Percentiles rank a stretch among this genome's conserved stretches.
These are phyloP conservation scores for Fabriciana adippe DNA, from an alignment of 2,888 invertebrate genomes.

Conservation along the genomic window DNA sequence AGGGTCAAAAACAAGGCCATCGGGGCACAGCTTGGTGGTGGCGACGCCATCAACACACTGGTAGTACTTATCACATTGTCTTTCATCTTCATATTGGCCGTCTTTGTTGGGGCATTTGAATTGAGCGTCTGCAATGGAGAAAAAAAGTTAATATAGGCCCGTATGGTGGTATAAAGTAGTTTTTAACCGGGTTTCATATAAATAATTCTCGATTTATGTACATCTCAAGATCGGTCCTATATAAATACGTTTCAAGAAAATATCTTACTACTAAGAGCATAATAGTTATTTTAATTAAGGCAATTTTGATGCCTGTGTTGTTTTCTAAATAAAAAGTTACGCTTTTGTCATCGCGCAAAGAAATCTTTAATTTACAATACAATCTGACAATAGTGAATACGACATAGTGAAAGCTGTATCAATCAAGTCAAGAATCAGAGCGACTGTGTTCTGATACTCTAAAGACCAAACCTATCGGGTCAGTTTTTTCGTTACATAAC, in stretches of 20 bases:
- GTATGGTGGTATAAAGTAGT: not conserved
- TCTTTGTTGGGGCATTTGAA: constrained; percentile 91
- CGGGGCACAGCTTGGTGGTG: constrained; percentile 90
- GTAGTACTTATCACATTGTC: constrained; percentile 94
- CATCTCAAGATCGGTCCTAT: too few species aligned
- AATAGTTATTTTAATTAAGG: too few species aligned
- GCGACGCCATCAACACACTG: constrained; percentile 88
- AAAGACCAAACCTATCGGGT: constrained; percentile 48
- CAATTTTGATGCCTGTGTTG: too few species aligned
- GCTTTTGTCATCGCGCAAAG: not conserved
- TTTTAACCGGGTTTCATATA: not conserved
- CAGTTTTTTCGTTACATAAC: constrained; percentile 58
- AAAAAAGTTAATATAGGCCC: constrained; percentile 1
- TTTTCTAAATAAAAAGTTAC: too few species aligned
- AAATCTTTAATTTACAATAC: constrained; percentile 17
- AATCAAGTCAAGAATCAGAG: constrained; percentile 41
- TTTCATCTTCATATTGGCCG: constrained; percentile 90
- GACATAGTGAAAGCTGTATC: constrained; percentile 54
- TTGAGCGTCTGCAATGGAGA: constrained; percentile 75
- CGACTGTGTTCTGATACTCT: constrained; percentile 44
- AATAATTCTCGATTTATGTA: too few species aligned
- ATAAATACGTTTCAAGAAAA: too few species aligned
- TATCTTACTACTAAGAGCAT: too few species aligned
- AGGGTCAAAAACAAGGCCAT: constrained; percentile 94
- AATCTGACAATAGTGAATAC: constrained; percentile 23